These are phyloP conservation scores for Rousettus leschenaultii DNA, from an alignment of 2,113 vertebrate genomes.

Conservation along the genomic window DNA sequence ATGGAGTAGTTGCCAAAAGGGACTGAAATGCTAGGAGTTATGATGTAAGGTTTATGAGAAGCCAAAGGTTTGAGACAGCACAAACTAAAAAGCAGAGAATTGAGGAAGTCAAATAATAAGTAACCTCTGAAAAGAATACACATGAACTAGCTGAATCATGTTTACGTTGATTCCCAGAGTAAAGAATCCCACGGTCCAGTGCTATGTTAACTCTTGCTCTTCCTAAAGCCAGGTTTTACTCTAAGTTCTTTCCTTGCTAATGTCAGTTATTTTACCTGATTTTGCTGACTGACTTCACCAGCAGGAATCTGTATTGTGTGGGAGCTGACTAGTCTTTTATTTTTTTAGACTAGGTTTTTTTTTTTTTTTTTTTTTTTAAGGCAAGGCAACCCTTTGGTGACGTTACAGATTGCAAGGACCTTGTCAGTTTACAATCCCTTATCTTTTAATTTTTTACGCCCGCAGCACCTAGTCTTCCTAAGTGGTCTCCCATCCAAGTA, in stretches of 20 bases:
- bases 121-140: neutral
- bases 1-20: neutral
- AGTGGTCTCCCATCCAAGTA: too few relatives aligned
- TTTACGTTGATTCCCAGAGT: neutral
- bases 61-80: neutral
- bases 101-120: neutral
- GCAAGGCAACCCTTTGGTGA: too few relatives aligned
- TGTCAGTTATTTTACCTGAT: too few relatives aligned
- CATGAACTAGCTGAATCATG: neutral
- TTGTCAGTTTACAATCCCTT: too few relatives aligned
- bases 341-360: too few relatives aligned
- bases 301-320: too few relatives aligned
- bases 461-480: too few relatives aligned
- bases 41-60: neutral
- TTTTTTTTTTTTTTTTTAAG: too few relatives aligned
- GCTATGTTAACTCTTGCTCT: neutral
- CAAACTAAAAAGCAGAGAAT: neutral
- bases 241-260: neutral
- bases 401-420: neutral
- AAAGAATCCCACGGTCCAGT: neutral
- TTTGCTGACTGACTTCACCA: too few relatives aligned
- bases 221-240: neutral
- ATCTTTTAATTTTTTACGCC: too few relatives aligned
- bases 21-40: neutral
- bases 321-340: too few relatives aligned